These are phyloP conservation scores for Monarcha castaneiventris DNA, from an alignment of 2,113 vertebrate species.

Conservation along the genomic window DNA sequence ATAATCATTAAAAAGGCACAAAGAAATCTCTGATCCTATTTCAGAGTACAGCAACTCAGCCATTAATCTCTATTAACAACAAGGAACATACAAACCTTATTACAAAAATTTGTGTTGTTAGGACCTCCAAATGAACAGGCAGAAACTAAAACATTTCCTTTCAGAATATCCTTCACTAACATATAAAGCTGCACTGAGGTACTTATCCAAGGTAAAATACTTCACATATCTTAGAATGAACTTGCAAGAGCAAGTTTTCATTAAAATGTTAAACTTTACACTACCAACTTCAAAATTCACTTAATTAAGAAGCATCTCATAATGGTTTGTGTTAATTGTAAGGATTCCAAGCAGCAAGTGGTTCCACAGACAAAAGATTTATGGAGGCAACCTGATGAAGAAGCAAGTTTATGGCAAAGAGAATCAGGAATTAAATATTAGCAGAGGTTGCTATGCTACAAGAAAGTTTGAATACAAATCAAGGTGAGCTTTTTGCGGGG, in stretches of 20 bases:
- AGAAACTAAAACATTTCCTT: neutral
- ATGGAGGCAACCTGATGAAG: neutral
- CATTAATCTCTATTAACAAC: neutral
- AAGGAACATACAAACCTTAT: neutral
- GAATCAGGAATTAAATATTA: slow-evolving; percentile 6
- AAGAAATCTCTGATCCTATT: neutral
- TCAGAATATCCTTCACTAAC: neutral
- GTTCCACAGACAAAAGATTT: neutral
- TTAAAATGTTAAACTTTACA: neutral
- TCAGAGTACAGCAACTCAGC: neutral
- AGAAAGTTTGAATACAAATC: neutral
- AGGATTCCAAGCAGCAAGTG: neutral
- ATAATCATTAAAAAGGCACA: neutral
- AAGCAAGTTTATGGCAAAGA: neutral
- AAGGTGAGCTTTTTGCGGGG: neutral
- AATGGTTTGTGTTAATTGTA: neutral
- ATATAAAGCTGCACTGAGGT: neutral
- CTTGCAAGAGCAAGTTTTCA: neutral
- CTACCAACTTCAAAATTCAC: neutral
- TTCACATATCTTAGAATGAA: neutral
- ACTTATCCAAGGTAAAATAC: neutral
- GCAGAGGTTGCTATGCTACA: neutral
- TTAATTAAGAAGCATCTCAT: neutral
- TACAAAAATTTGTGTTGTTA: neutral
- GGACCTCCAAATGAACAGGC: neutral